These are phyloP conservation scores for Drosophila sproati DNA, from an alignment of 1,140 invertebrate species.

Conservation along the genomic window DNA sequence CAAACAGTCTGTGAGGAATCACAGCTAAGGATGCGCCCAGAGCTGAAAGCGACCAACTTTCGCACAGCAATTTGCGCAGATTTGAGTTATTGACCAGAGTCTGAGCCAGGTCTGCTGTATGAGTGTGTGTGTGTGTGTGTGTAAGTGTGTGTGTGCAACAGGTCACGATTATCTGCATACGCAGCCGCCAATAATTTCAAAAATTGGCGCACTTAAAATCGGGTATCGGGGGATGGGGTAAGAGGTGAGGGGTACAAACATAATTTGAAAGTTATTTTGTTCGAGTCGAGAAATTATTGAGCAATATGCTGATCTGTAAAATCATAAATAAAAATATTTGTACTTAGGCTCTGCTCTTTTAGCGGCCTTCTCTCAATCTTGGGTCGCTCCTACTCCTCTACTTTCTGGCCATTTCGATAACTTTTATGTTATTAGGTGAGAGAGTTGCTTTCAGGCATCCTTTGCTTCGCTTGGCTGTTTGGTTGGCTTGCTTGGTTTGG, in stretches of 20 bases:
- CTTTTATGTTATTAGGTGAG: constrained; percentile 82
- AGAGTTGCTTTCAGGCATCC: constrained; percentile 65
- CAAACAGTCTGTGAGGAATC: constrained; percentile 24
- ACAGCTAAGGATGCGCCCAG: constrained; percentile 16
- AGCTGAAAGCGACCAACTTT: constrained; percentile 42
- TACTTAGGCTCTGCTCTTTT: constrained; percentile 50
- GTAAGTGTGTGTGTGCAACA: constrained; percentile 41
- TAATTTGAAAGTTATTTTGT: constrained; percentile 82
- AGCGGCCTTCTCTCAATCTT: constrained; percentile 16
- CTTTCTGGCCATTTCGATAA: constrained; percentile 55
- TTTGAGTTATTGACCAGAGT: constrained; percentile 60
- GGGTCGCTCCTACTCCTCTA: neutral
- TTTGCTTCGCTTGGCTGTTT: neutral
- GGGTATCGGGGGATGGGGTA: neutral
- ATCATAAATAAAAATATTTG: constrained; percentile 83
- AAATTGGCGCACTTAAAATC: constrained; percentile 76
- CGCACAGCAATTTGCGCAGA: constrained; percentile 46
- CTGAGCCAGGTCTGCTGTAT: constrained; percentile 1
- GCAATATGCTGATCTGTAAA: constrained; percentile 83
- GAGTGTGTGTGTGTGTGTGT: constrained; percentile 16
- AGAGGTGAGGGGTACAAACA: neutral
- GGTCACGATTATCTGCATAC: constrained; percentile 82
- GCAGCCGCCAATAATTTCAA: constrained; percentile 79
- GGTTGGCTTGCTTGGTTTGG: constrained; percentile 1
- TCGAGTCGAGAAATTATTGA: constrained; percentile 70